A percentile compares a stretch with the other conserved stretches of the same genome.
Conservation (phyloP, 2,113 vertebrate species). For the Heptranchias perlo region DNA sequence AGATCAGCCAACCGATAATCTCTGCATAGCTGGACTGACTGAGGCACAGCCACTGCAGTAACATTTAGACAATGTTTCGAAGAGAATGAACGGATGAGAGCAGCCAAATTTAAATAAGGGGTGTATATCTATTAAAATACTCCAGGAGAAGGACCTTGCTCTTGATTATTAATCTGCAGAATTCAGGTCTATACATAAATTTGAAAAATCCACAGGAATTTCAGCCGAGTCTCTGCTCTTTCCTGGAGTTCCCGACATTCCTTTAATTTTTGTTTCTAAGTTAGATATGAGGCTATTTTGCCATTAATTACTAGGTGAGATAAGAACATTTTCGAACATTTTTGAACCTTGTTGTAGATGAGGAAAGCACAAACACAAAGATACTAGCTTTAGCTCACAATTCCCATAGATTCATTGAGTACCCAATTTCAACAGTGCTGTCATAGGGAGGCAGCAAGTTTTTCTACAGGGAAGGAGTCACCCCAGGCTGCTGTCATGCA, state of each 20-base stretch:
- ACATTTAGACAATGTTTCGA: neutral
- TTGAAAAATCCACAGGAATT: neutral
- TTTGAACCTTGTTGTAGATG: neutral
- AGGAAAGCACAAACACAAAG: neutral
- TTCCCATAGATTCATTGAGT: neutral
- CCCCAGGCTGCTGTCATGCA: neutral
- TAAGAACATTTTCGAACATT: neutral
- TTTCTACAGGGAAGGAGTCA: neutral
- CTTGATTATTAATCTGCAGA: neutral
- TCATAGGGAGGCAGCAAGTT: neutral
- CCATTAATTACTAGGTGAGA: neutral
- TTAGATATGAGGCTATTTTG: neutral
- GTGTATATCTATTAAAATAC: neutral
- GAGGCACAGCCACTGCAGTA: neutral
- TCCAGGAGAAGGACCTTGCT: neutral
- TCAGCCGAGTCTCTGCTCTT: neutral
- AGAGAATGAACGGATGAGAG: neutral
- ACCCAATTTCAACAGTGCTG: neutral
- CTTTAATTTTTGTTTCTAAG: neutral
- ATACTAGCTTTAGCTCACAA: neutral
- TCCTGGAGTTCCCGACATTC: neutral
- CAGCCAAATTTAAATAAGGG: neutral
- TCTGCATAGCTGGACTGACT: neutral
- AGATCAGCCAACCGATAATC: conserved; percentile 8
- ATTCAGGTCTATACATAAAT: neutral